Conservation (phyloP, 1,140 invertebrate species). For the Pristionchus pacificus region DNA sequence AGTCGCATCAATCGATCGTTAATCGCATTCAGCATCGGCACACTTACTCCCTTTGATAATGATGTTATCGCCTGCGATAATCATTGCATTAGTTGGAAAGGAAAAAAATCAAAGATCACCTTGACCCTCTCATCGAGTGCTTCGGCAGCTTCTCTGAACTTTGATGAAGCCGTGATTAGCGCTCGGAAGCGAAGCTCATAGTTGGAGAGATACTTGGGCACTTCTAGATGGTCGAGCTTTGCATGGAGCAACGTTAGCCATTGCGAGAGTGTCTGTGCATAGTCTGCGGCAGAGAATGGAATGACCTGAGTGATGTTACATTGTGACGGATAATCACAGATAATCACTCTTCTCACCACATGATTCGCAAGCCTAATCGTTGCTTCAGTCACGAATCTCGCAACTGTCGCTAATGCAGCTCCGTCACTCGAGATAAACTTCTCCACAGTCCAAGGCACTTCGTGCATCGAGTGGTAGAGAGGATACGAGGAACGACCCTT, state of each 20-base stretch:
- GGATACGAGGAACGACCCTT: slow-evolving; percentile 45
- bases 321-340: background rate
- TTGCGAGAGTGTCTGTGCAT: background rate
- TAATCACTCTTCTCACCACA: background rate
- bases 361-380: background rate
- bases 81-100: too few relatives aligned
- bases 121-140: background rate
- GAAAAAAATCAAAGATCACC: too few relatives aligned
- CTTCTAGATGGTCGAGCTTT: background rate
- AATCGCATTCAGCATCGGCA: background rate
- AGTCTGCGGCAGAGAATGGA: background rate
- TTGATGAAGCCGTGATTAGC: background rate
- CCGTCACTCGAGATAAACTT: background rate
- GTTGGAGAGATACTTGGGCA: background rate
- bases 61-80: background rate
- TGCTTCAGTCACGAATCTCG: background rate
- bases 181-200: background rate
- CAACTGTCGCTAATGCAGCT: background rate
- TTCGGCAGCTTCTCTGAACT: background rate
- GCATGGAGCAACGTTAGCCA: background rate
- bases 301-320: too few relatives aligned
- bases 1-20: background rate
- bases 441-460: slow-evolving; percentile 47
- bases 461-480: slow-evolving; percentile 59
- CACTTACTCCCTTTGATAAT: background rate